Base-by-base conservation (phyloP, 2,797 vertebrate genomes). In the Gephyroberyx darwinii region DNA sequence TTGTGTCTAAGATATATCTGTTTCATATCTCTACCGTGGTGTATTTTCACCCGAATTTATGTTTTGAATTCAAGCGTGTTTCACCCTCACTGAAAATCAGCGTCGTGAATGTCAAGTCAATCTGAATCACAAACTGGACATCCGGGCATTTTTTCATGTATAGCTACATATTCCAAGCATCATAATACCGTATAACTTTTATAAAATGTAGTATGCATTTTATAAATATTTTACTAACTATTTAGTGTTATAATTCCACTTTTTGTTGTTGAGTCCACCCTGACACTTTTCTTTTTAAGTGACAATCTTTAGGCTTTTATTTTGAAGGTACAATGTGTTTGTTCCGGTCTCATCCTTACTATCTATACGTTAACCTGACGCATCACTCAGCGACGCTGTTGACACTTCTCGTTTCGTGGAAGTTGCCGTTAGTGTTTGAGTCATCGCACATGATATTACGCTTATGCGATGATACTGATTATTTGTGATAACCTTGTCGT, bases 71-170 rank as follows among this genome's bases (percentile, higher is more conserved):
- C 52, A 37, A 37, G 13, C 53, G 0, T 17, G 61, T 80, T 84
- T 75, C 69, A 31, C 69, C 45, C 59, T 53, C 58, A 14, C 20
- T 48, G 60, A 65, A 79, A 80, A 86, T 30, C 68, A 57, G 82
- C 72, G 73, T 74, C 77, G 74, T 75, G 54, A 17, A 16, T 1
- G 69, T 75, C 57, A 41, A 56, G 8, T 0, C 0, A 1, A 16
- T 30, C 4, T 7, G 0, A 6, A 1, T 56, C 9, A 35, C 3
- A 56, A 13, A 45, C 3, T 45, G 22, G 33, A 47, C 81, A 81
- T 90, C 89, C 90, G 26, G 62, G 61, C 79, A 71, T 33, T n/a
- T 19, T n/a, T 66, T 73, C 75, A 30, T 9, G 4, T 9, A 37
- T 35, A 54, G 56, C 9, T 2, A 17, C 20, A 4, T n/a, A 13